phyloP scores from a whole-genome alignment of 2,888 invertebrate species.

The Epistrophe grossulariae region DNA sequence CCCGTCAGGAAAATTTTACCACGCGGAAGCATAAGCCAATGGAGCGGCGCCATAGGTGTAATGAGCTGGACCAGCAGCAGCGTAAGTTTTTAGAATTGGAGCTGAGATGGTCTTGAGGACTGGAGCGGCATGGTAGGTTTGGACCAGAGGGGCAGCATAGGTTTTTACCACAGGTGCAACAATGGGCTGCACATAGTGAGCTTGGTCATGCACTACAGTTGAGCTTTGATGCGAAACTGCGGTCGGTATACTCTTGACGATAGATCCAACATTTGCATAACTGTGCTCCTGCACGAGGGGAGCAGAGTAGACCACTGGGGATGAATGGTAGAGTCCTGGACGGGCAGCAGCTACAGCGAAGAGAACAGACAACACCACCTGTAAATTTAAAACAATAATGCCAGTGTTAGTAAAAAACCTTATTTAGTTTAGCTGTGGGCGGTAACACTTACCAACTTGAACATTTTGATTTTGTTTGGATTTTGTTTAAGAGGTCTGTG shows the following conservation, averaged over 20 bases:
- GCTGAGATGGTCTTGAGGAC: constrained; percentile 44
- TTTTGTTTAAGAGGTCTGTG: constrained; percentile 79
- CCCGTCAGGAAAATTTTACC: constrained; percentile 46
- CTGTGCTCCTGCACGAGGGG: constrained; percentile 81
- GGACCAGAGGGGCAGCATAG: constrained; percentile 54
- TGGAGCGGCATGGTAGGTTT: constrained; percentile 54
- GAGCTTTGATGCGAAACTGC: constrained; percentile 84
- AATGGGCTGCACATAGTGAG: constrained; percentile 80
- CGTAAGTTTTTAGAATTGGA: constrained; percentile 59
- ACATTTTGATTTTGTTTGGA: constrained; percentile 81
- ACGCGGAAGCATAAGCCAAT: constrained; percentile 51
- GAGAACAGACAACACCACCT: constrained; percentile 82
- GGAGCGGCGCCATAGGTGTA: constrained; percentile 55
- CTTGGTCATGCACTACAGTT: constrained; percentile 84
- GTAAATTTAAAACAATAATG: background rate
- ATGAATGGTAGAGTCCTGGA: constrained; percentile 76
- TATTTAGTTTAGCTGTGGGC: background rate
- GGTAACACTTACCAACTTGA: constrained; percentile 83
- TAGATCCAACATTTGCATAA: constrained; percentile 79
- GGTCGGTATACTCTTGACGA: constrained; percentile 83
- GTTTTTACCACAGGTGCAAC: constrained; percentile 79
- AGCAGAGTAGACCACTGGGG: constrained; percentile 78
- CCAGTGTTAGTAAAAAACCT: background rate
- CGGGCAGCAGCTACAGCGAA: constrained; percentile 81
- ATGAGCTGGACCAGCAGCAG: constrained; percentile 71